Evolutionary conservation across 2,888 invertebrate species (phyloP), one percentile per base, ranked within the genome.

Genomic region (Beris morrisii): DNA sequence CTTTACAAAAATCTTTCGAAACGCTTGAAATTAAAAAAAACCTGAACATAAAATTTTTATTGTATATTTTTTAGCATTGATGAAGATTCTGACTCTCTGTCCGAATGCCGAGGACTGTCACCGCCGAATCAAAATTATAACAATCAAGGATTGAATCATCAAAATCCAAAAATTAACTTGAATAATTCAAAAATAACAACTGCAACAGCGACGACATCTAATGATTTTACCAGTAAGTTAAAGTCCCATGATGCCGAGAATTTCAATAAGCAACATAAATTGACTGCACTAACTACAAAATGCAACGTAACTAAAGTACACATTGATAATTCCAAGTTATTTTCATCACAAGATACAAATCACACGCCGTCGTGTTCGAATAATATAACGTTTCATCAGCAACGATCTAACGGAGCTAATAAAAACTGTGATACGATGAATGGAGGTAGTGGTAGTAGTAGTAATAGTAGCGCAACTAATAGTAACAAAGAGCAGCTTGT

Each of bases 21-120:
- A 3, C 22, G 22, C 2, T 22, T 22, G 22, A 22, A 22, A 22
- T 22, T 3, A 22, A 22, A 22, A 22, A 22, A 22, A 22, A 22
- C 3, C 22, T 22, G 22, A 22, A 22, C 22, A 22, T 22, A 22
- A 22, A 22, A 22, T 22, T 22, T 22, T 22, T 22, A 22, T 22
- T 22, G 22, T 22, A 22, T 22, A 22, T 3, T 38, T 38, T 78
- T 32, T 73, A 84, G 84, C 69, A 82, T 80, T 68, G 84, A 84
- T 50, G 84, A 84, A 65, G 84, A 84, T 74, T 84, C 84, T 13
- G 86, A 87, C 75, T 84, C 85, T n/a, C 82, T 84, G 30, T 84
- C 85, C 65, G 86, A 86, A 72, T 85, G 84, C 72, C 83, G 84
- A 70, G 85, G 84, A 82, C 81, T 75, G 82, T 82, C 72, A 82